phyloP scores from a whole-genome alignment of 2,888 invertebrate genomes.

The Germaria angustata region DNA sequence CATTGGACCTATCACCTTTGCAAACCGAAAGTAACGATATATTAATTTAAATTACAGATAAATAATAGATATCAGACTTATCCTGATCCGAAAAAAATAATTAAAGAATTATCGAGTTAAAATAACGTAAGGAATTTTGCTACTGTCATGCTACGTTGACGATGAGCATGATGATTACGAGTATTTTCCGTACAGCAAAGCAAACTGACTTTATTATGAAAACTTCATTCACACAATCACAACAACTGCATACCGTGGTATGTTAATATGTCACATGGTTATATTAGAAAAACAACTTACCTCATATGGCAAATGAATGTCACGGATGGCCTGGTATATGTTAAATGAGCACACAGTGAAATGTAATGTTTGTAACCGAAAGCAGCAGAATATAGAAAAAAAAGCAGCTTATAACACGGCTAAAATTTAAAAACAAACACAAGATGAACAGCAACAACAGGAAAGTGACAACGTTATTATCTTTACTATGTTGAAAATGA shows the following conservation, averaged over 20 bases:
- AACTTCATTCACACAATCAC: background rate
- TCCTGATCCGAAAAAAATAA: no score
- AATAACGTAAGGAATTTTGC: no score
- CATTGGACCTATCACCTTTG: no score
- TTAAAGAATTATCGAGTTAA: no score
- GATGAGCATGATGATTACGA: background rate
- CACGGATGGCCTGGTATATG: conserved; percentile 41
- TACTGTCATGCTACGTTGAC: background rate
- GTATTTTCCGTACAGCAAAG: background rate
- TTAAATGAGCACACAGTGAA: conserved; percentile 3
- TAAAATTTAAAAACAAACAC: conserved; percentile 2
- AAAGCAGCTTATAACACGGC: conserved; percentile 36
- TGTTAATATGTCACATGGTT: conserved; percentile 31
- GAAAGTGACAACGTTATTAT: conserved; percentile 41
- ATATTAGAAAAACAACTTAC: conserved; percentile 40
- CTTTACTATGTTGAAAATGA: conserved; percentile 42
- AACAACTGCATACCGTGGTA: background rate
- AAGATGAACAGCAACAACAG: background rate
- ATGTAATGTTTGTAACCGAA: conserved; percentile 21
- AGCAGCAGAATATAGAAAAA: background rate
- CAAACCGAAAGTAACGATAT: no score
- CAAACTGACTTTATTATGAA: conserved; percentile 24
- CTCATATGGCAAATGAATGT: conserved; percentile 47
- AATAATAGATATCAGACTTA: no score
- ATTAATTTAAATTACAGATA: no score